Evolutionary conservation across 2,797 vertebrate genomes (phyloP), one percentile per base, ranked within the genome.

Genomic region (Sylvilagus floridanus): DNA sequence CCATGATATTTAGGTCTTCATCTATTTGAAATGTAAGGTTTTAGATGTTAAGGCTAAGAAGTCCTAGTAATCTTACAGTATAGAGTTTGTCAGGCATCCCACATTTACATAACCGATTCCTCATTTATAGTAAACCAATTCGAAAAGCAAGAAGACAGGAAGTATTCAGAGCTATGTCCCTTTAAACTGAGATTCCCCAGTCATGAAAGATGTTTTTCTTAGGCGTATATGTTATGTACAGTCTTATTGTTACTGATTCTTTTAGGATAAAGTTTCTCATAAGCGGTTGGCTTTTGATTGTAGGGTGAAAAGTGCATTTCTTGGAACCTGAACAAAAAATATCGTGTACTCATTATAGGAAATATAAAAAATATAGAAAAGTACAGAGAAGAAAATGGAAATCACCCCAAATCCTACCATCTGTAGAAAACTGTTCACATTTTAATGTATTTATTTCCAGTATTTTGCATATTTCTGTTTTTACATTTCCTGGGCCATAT

Each of bases 31-130:
- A 10, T 89, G 2, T 92, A 60, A 84, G 66, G 30, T 37, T 42
- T 88, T 91, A 62, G 14, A 84, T 84, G 79, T 95, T 68, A 96
- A 35, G 30, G 16, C 84, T 75, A 77, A 87, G 81, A 77, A 84
- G 26, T 75, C 62, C 47, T 95, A 42, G 24, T 77, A 47, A 47
- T 91, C 65, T 81, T 82, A 52, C 26, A 71, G 7, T 83, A 90
- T 52, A 35, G 66, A 75, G 68, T 94, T 94, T 62, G 19, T 76
- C 32, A 73, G 71, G 28, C 14, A n/a, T 82, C 35, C 95, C 76
- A 76, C 30, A 4, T 90, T 84, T 65, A 14, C 21, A 42, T 60
- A 47, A 52, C 35, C 35, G 71, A 86, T 87, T 90, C 50, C 17
- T 90, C 21, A 87, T 52, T 79, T 90, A 26, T 19, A 57, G 57